Percentiles rank a stretch among this genome's conserved stretches.
phyloP scores from a whole-genome alignment of 2,888 invertebrate genomes.

The Hemicrepidius hirtus region DNA sequence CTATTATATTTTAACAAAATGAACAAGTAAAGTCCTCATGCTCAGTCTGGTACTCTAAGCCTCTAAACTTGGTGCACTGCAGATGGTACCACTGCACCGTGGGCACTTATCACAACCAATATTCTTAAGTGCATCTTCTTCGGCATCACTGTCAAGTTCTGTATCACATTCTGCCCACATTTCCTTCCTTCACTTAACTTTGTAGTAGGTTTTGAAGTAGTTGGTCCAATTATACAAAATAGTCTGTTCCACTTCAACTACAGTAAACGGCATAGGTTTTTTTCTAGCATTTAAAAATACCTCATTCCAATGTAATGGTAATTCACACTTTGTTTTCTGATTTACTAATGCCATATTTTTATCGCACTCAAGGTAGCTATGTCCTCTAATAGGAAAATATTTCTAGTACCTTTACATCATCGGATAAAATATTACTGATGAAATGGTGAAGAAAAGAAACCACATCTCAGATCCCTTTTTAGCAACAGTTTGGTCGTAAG shows the following conservation, averaged over 20 bases:
- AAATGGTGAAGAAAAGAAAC: too few relatives aligned
- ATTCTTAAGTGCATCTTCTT: slow-evolving; percentile 43
- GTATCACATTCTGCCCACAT: slow-evolving; percentile 14
- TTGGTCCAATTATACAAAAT: slow-evolving; percentile 4
- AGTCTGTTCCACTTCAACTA: slow-evolving; percentile 9
- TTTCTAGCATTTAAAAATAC: slow-evolving; percentile 44
- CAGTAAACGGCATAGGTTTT: slow-evolving; percentile 53
- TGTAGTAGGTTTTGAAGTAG: slow-evolving; percentile 12
- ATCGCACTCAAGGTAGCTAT: neutral
- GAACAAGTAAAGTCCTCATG: neutral
- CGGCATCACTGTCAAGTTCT: slow-evolving; percentile 38
- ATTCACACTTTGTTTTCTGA: slow-evolving; percentile 44
- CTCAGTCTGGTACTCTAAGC: slow-evolving; percentile 4
- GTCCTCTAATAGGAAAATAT: neutral
- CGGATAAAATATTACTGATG: too few relatives aligned
- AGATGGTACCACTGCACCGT: slow-evolving; percentile 46
- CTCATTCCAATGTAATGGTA: slow-evolving; percentile 55
- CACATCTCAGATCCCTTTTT: too few relatives aligned
- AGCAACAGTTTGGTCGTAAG: too few relatives aligned
- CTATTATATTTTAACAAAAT: too few relatives aligned
- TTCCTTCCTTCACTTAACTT: slow-evolving; percentile 10
- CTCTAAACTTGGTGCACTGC: slow-evolving; percentile 37
- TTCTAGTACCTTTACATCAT: too few relatives aligned
- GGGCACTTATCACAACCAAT: slow-evolving; percentile 42
- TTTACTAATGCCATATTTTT: neutral